Evolutionary conservation across 35 echinoderm and acorn worm species (phyloP).

Genomic region (Strongylocentrotus purpuratus): DNA sequence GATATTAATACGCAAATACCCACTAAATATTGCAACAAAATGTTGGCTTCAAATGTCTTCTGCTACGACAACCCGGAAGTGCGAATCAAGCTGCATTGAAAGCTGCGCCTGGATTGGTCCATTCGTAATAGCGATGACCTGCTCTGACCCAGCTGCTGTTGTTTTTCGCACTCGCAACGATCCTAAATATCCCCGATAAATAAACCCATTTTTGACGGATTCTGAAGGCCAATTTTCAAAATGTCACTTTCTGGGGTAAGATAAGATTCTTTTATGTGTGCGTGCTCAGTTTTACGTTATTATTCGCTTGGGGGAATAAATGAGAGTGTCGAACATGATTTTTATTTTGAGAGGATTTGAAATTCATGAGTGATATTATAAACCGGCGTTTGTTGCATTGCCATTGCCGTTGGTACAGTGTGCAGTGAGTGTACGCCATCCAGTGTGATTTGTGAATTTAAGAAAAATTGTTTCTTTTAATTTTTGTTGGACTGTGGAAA

Average conservation of each 20-base stretch:
- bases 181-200: background rate
- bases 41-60: constrained; percentile 24
- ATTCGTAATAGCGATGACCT: constrained; percentile 36
- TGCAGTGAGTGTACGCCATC: background rate
- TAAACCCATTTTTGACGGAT: background rate
- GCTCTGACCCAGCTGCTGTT: constrained; percentile 26
- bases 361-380: background rate
- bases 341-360: background rate
- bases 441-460: too few species aligned
- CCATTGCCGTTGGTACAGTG: background rate
- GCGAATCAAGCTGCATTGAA: background rate
- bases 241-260: constrained; percentile 16
- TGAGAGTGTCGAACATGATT: background rate
- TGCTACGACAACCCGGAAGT: constrained; percentile 35
- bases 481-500: too few species aligned
- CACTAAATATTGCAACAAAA: background rate
- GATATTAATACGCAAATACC: background rate
- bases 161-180: background rate
- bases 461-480: too few species aligned
- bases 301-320: background rate
- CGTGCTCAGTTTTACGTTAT: background rate
- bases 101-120: constrained; percentile 23
- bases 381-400: background rate
- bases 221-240: background rate
- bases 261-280: background rate